phyloP scores from a whole-genome alignment of 37 sponge, comb jelly and placozoan genomes.

The Hormiphora californensis region DNA sequence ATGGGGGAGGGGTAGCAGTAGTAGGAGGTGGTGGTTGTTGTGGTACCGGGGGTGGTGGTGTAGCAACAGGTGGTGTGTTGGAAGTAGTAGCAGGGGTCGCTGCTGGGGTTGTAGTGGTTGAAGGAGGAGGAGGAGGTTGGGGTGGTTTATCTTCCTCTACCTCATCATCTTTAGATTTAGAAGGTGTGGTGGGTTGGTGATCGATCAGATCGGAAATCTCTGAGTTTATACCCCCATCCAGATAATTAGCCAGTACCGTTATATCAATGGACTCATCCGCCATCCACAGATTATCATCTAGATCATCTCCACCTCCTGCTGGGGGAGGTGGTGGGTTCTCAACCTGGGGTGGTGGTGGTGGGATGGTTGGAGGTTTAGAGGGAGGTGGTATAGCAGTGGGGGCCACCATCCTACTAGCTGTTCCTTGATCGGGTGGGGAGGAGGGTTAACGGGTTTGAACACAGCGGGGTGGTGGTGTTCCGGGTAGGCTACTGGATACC shows the following conservation, averaged over 20 bases:
- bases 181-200: not conserved
- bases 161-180: not conserved
- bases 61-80: too few relatives aligned
- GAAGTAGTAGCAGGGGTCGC: too few relatives aligned
- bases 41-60: too few relatives aligned
- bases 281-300: constrained; percentile 52
- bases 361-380: too few relatives aligned
- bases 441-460: constrained; percentile 46
- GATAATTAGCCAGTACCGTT: constrained; percentile 44
- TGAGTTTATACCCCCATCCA: constrained; percentile 44
- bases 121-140: not conserved
- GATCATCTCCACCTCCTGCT: too few relatives aligned
- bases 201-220: constrained; percentile 42
- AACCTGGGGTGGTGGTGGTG: too few relatives aligned
- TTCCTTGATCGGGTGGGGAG: not conserved
- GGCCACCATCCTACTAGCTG: not conserved
- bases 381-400: constrained; percentile 42
- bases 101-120: not conserved
- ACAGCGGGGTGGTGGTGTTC: constrained; percentile 39
- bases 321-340: too few relatives aligned
- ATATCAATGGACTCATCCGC: constrained; percentile 50
- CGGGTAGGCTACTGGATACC: too few relatives aligned
- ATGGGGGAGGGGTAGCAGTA: too few relatives aligned
- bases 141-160: not conserved
- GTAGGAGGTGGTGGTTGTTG: too few relatives aligned